phyloP scores from a whole-genome alignment of 1,140 invertebrate species.

The Papilio glaucus region DNA sequence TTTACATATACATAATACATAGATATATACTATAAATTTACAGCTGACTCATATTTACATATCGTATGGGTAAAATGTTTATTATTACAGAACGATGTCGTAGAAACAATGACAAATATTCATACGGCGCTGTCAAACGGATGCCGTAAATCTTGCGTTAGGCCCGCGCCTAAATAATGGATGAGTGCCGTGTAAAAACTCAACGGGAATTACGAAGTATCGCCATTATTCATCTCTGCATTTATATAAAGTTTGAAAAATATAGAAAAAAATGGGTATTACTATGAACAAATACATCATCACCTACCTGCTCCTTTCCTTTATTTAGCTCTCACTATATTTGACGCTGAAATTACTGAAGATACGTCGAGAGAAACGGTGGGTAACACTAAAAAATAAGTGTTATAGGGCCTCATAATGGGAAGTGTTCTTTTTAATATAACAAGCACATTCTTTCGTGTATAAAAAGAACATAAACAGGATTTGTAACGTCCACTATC shows the following conservation, averaged over 20 bases:
- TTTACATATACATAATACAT: too few relatives aligned
- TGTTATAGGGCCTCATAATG: too few relatives aligned
- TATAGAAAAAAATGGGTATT: too few relatives aligned
- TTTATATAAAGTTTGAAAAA: not conserved
- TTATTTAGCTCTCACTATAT: too few relatives aligned
- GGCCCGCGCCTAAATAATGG: conserved; percentile 24
- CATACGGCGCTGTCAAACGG: conserved; percentile 30
- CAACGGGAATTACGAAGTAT: not conserved
- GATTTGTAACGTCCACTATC: not conserved
- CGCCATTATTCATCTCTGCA: conserved; percentile 19
- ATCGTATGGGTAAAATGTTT: not conserved
- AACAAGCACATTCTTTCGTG: not conserved
- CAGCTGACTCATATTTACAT: not conserved
- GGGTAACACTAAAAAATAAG: too few relatives aligned
- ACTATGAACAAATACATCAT: too few relatives aligned
- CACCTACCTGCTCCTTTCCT: too few relatives aligned
- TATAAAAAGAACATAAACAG: conserved; percentile 6
- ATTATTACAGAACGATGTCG: not conserved
- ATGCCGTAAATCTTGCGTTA: conserved; percentile 27
- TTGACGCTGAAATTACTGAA: too few relatives aligned
- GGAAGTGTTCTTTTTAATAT: too few relatives aligned
- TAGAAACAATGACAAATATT: conserved; percentile 27
- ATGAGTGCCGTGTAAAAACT: conserved; percentile 23
- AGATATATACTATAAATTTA: too few relatives aligned
- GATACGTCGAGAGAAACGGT: too few relatives aligned